Percentiles rank a stretch among this genome's conserved stretches.
Evolutionary conservation across 2,888 invertebrate genomes (phyloP).

Genomic region (Trichogramma dendrolimi): DNA sequence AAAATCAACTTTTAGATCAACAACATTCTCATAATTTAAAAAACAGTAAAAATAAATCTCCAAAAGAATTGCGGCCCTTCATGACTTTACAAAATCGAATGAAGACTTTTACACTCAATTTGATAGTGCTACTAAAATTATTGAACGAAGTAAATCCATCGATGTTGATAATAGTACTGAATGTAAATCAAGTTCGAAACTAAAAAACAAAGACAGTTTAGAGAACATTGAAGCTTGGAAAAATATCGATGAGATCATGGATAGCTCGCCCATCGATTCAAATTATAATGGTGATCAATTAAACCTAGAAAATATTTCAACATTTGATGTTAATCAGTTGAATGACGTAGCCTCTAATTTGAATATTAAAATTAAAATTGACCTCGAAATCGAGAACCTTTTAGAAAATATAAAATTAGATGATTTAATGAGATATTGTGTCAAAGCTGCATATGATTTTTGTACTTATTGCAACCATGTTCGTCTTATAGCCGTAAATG

Average conservation of each 20-base stretch:
- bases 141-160: constrained; percentile 5
- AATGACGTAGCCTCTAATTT: too few relatives aligned
- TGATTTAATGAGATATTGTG: constrained; percentile 69
- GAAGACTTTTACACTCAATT: too few relatives aligned
- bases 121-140: not conserved
- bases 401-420: constrained; percentile 71
- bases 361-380: constrained; percentile 39
- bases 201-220: constrained; percentile 12
- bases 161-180: constrained; percentile 8
- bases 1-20: too few relatives aligned
- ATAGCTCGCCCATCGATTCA: constrained; percentile 7
- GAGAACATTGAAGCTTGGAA: not conserved
- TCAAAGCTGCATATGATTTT: constrained; percentile 63
- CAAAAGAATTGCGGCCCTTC: too few relatives aligned
- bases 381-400: constrained; percentile 70
- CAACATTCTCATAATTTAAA: too few relatives aligned
- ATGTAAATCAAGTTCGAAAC: constrained; percentile 2
- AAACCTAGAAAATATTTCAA: constrained; percentile 64
- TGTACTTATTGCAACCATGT: constrained; percentile 87
- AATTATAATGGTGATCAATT: constrained; percentile 46
- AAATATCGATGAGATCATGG: constrained; percentile 4
- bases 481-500: constrained; percentile 78
- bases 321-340: constrained; percentile 46
- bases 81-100: too few relatives aligned
- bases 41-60: too few relatives aligned